Evolutionary conservation across 64 coral and sea anemone species (phyloP), one percentile per base, ranked within the genome.

Genomic region (Pocillopora verrucosa): DNA sequence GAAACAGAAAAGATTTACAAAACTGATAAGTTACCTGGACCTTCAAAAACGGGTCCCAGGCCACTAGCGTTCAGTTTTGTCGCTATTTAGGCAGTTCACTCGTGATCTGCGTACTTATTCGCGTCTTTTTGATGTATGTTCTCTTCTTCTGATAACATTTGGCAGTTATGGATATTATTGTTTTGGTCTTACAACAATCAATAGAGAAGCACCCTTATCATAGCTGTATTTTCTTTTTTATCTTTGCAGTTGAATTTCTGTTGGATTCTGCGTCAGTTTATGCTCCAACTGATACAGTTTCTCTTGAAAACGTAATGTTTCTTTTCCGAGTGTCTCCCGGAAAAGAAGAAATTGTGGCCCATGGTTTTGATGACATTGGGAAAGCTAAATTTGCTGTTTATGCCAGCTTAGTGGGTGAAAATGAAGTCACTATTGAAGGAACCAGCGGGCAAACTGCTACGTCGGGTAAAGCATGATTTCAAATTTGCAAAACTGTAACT

Each of bases 271-370:
- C 89, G 1, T 80, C 79, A 14, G 61, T 22, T 26, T 91, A 91
- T 61, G 57, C 69, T 11, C 78, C 89, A 37, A 81, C 79, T 22
- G 80, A 76, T 16, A 68, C 80, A 1, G 30, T 91, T 67, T 73
- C 80, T 12, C 79, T 91, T 61, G 89, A 91, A 24, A 82, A 59
- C 38, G 77, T 60, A 24, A 82, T 83, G 77, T 85, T 91, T 61
- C 80, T 83, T 37, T 91, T 64, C 35, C 72, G 65, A 74, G 80
- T 65, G 0, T 74, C 69, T 14, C 79, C 79, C 24, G 80, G 73
- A 58, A 63, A 60, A 56, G 72, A 91, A 68, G n/a, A 58, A 56
- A 84, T 91, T 35, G 69, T 75, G 10, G 89, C 80, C 17, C 77
- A 74, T 60, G 89, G 89, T 10, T 91, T 91, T 51, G 62, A 91